Conservation (phyloP, 2,113 vertebrate species). For the Sinocyclocheilus anophthalmus region DNA sequence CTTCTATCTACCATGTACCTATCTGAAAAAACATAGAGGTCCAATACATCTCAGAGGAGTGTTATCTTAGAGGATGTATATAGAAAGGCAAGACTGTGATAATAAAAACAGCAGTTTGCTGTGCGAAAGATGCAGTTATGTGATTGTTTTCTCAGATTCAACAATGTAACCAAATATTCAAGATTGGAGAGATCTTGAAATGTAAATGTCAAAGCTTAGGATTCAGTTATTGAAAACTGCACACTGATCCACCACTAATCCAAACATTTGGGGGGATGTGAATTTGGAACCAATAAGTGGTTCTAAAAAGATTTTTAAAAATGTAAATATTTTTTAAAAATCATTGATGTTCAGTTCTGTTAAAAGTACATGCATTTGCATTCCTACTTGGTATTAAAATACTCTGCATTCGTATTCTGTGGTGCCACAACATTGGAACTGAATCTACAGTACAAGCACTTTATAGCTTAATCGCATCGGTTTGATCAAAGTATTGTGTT, state of each 20-base stretch:
- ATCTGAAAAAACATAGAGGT: slow-evolving; percentile 5
- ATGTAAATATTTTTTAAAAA: too few relatives aligned
- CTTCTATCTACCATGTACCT: slow-evolving; percentile 26
- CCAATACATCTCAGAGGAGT: slow-evolving; percentile 15
- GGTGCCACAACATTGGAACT: too few relatives aligned
- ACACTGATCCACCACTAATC: not conserved
- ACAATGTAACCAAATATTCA: not conserved
- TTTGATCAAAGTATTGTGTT: too few relatives aligned
- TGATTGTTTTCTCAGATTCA: slow-evolving; percentile 1
- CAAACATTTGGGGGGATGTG: too few relatives aligned
- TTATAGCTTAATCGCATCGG: too few relatives aligned
- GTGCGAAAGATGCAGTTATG: not conserved
- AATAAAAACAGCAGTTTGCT: not conserved
- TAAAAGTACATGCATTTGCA: too few relatives aligned
- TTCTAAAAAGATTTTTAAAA: too few relatives aligned
- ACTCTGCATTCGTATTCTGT: too few relatives aligned
- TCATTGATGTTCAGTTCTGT: too few relatives aligned
- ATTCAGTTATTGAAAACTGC: not conserved
- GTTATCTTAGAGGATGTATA: slow-evolving; percentile 27
- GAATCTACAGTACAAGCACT: too few relatives aligned
- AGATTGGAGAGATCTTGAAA: not conserved
- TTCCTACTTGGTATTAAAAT: too few relatives aligned
- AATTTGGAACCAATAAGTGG: too few relatives aligned
- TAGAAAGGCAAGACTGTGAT: slow-evolving; percentile 11
- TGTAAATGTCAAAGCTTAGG: not conserved